Evolutionary conservation across 2,113 vertebrate species (phyloP).

Genomic region (Nannobrachium achirus): DNA sequence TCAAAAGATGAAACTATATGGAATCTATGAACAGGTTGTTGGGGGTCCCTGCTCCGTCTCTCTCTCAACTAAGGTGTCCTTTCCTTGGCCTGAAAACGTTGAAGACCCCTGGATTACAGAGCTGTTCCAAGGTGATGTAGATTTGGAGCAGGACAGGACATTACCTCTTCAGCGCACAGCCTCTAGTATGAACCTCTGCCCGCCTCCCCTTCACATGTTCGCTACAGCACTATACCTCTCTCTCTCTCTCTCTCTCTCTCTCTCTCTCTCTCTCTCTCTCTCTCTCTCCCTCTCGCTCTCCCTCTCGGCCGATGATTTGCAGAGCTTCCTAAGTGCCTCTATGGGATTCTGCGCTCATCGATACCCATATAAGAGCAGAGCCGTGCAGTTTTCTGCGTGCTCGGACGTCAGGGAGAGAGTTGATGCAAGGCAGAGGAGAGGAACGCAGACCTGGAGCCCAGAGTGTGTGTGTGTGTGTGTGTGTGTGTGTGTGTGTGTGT

Average conservation of each 20-base stretch:
- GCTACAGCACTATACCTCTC: background rate
- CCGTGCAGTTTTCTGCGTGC: conserved; percentile 36
- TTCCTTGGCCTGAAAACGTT: too few relatives aligned
- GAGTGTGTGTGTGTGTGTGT: too few relatives aligned
- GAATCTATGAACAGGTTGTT: too few relatives aligned
- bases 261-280: background rate
- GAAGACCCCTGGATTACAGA: too few relatives aligned
- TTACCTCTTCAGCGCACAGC: too few relatives aligned
- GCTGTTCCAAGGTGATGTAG: too few relatives aligned
- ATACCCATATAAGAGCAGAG: conserved; percentile 72
- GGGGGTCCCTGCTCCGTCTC: too few relatives aligned
- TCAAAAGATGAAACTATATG: too few relatives aligned
- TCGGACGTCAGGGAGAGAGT: conserved; percentile 31
- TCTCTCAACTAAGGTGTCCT: too few relatives aligned
- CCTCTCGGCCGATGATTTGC: conserved; percentile 3
- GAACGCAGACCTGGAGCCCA: conserved; percentile 40
- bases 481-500: too few relatives aligned
- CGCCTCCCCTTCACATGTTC: background rate
- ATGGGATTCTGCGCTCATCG: conserved; percentile 35
- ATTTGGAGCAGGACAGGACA: too few relatives aligned
- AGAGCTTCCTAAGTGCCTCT: conserved; percentile 25
- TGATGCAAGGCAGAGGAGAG: conserved; percentile 58
- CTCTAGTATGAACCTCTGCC: background rate
- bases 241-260: background rate
- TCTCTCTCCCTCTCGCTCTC: background rate